Percentiles rank a stretch among this genome's conserved stretches.
phyloP scores from a whole-genome alignment of 2,797 vertebrate species.

The Enteromius argenteus region DNA sequence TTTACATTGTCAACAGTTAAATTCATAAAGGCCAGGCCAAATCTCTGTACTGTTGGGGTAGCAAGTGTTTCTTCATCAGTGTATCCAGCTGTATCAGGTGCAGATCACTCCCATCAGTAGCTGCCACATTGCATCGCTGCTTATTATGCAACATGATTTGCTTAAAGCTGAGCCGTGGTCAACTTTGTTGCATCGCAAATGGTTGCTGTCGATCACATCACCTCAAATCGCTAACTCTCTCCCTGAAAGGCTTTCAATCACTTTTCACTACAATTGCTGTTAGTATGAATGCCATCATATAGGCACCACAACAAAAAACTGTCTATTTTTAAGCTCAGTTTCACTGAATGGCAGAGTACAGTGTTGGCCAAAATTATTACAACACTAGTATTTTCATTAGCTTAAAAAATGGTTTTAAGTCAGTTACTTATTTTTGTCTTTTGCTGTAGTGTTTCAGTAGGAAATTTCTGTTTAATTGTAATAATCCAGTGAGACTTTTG shows the following conservation, averaged over 20 bases:
- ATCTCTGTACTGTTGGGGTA: background rate
- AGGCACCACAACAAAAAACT: background rate
- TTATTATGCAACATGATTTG: slow-evolving; percentile 1
- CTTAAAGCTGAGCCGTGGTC: background rate
- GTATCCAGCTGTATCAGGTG: background rate
- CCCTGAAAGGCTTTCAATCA: background rate
- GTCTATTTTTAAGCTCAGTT: background rate
- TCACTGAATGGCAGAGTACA: background rate
- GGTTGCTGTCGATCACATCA: background rate
- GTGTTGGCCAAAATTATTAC: too few relatives aligned
- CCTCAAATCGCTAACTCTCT: slow-evolving; percentile 2
- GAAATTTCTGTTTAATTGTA: background rate
- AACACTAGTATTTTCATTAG: too few relatives aligned
- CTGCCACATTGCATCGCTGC: background rate
- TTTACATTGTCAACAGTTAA: background rate
- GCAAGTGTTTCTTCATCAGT: background rate
- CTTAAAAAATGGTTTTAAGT: background rate
- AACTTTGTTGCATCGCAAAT: background rate
- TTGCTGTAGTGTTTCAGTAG: background rate
- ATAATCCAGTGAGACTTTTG: background rate
- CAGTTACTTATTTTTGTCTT: background rate
- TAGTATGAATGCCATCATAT: background rate
- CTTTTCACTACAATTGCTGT: background rate
- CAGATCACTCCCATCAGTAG: slow-evolving; percentile 3
- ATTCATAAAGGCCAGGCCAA: background rate